Conservation (phyloP, 2,888 invertebrate species). For the Ariolimax columbianus region DNA sequence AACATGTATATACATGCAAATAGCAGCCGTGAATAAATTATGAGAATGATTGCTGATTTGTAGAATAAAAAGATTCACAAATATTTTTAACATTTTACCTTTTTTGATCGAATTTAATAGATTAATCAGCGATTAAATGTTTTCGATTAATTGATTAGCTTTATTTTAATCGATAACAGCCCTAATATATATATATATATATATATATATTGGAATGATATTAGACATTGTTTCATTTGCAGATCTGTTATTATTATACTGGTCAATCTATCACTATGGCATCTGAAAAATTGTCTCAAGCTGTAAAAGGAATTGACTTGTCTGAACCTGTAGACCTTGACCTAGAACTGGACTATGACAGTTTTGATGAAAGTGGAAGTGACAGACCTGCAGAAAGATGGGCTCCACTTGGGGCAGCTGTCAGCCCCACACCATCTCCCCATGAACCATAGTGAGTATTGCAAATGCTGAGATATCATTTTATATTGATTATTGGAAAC, state of each 20-base stretch:
- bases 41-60: too few species aligned
- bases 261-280: not conserved
- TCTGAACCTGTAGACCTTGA: not conserved
- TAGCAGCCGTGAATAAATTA: too few species aligned
- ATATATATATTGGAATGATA: too few species aligned
- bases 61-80: too few species aligned
- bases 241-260: not conserved
- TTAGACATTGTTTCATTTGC: not conserved
- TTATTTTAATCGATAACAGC: too few species aligned
- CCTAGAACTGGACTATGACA: constrained; percentile 69
- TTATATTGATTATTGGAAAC: constrained; percentile 74
- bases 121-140: too few species aligned
- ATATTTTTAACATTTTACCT: too few species aligned
- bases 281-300: not conserved
- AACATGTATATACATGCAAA: too few species aligned
- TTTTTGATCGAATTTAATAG: too few species aligned
- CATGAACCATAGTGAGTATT: constrained; percentile 62
- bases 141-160: too few species aligned
- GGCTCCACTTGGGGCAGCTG: constrained; percentile 84
- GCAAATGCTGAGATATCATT: constrained; percentile 44
- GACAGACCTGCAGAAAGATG: constrained; percentile 83
- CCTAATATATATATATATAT: too few species aligned
- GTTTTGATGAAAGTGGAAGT: constrained; percentile 71
- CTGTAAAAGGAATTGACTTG: not conserved
- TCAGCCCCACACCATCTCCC: constrained; percentile 67